Evolutionary conservation across 2,888 invertebrate species (phyloP).

Genomic region (Pollenia angustigena): DNA sequence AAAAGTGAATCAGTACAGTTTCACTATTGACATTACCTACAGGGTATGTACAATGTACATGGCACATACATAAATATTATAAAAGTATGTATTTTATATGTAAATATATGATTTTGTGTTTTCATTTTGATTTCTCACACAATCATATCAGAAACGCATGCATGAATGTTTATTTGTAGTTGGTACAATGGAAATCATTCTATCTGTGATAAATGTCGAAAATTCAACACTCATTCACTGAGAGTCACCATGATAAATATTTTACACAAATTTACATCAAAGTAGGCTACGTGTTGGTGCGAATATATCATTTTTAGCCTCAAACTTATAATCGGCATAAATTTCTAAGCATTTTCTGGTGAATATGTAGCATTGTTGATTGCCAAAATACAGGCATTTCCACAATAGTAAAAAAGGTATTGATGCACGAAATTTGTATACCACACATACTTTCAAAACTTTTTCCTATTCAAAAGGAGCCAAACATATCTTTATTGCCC

Average conservation of each 20-base stretch:
- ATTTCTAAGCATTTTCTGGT: constrained; percentile 33
- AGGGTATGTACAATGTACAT: no score
- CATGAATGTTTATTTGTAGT: neutral
- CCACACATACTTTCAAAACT: constrained; percentile 50
- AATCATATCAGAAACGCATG: neutral
- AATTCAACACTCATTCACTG: constrained; percentile 68
- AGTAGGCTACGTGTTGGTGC: constrained; percentile 56
- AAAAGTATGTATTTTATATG: neutral
- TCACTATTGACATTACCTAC: no score
- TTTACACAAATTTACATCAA: constrained; percentile 57
- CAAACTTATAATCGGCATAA: constrained; percentile 20
- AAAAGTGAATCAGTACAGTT: no score
- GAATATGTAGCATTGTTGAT: constrained; percentile 11
- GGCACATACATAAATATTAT: constrained; percentile 2
- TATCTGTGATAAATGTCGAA: constrained; percentile 70
- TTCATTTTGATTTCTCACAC: no score
- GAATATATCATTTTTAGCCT: constrained; percentile 45
- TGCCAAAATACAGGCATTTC: constrained; percentile 29
- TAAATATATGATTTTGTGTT: no score
- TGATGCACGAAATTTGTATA: constrained; percentile 63
- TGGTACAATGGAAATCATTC: constrained; percentile 58
- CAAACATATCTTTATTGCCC: neutral
- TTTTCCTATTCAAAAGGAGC: constrained; percentile 28
- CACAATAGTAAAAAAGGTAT: constrained; percentile 59
- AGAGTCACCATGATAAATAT: constrained; percentile 62